These are phyloP conservation scores for Drosophila imparisetae DNA, from an alignment of 2,888 invertebrate genomes.

Conservation along the genomic window DNA sequence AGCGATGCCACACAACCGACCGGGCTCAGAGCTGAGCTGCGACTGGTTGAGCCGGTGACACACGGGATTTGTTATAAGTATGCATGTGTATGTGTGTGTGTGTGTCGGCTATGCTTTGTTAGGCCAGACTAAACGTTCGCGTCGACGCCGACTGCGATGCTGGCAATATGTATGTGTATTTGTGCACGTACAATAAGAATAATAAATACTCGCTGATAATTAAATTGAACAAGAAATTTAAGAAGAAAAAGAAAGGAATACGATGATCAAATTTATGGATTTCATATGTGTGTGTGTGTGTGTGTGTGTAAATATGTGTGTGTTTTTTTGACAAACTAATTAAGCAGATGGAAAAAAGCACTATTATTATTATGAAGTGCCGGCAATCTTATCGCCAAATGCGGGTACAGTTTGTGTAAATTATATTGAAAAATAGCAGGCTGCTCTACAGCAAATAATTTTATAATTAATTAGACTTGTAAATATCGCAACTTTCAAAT, in stretches of 20 bases:
- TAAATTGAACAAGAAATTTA: constrained; percentile 22
- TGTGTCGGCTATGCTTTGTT: constrained; percentile 17
- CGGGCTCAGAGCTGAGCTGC: constrained; percentile 66
- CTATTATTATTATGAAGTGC: neutral
- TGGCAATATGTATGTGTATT: neutral
- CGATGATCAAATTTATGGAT: neutral
- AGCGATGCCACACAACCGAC: constrained; percentile 63
- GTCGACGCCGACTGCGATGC: constrained; percentile 32
- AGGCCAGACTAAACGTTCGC: constrained; percentile 24
- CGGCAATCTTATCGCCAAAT: neutral
- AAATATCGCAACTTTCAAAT: neutral
- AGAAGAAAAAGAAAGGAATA: neutral
- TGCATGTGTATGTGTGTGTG: neutral
- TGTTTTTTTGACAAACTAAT: neutral
- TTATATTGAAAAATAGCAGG: neutral
- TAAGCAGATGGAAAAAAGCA: neutral
- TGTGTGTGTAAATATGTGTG: neutral
- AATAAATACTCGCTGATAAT: constrained; percentile 37
- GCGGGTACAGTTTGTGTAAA: accelerated
- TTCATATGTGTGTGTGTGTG: neutral
- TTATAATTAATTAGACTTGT: too few species aligned
- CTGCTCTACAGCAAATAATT: neutral
- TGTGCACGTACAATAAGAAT: constrained; percentile 3
- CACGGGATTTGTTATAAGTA: constrained; percentile 65
- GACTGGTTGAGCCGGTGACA: constrained; percentile 62